Conservation (phyloP, 2,888 invertebrate species). For the Tenthredo notha region DNA sequence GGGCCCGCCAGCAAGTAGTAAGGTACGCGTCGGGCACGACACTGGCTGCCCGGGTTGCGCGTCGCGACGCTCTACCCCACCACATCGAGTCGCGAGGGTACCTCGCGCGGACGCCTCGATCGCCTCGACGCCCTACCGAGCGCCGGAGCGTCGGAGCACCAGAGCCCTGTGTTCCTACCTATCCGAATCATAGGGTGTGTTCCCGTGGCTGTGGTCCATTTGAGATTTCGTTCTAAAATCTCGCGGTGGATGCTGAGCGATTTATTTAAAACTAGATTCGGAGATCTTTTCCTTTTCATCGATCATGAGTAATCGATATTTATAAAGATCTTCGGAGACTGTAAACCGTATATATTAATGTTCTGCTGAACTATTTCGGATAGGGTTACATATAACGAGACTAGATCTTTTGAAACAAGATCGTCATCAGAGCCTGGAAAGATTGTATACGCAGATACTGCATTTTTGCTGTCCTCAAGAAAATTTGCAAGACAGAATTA, state of each 20-base stretch:
- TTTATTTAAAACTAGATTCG: neutral
- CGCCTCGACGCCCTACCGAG: slow-evolving; percentile 55
- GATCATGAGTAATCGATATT: neutral
- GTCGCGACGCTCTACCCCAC: slow-evolving; percentile 57
- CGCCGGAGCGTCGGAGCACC: slow-evolving; percentile 51
- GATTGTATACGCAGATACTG: neutral
- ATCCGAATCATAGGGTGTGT: slow-evolving; percentile 21
- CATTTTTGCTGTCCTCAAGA: neutral
- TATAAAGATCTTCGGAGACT: neutral
- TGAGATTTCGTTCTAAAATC: neutral
- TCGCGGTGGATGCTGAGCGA: neutral
- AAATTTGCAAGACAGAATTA: neutral
- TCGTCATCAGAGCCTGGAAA: neutral
- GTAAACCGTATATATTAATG: neutral
- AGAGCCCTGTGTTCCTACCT: slow-evolving; percentile 41
- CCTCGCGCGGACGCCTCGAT: slow-evolving; percentile 54
- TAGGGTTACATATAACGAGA: neutral
- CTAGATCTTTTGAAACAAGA: neutral
- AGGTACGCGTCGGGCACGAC: slow-evolving; percentile 66
- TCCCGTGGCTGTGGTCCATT: slow-evolving; percentile 39
- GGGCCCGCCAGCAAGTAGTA: slow-evolving; percentile 53
- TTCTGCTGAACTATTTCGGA: neutral
- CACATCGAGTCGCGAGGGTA: slow-evolving; percentile 40
- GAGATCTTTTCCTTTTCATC: neutral
- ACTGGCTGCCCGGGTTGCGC: slow-evolving; percentile 66